Base-by-base conservation (phyloP, 2,888 invertebrate species). In the Lasioglossum leucozonium region DNA sequence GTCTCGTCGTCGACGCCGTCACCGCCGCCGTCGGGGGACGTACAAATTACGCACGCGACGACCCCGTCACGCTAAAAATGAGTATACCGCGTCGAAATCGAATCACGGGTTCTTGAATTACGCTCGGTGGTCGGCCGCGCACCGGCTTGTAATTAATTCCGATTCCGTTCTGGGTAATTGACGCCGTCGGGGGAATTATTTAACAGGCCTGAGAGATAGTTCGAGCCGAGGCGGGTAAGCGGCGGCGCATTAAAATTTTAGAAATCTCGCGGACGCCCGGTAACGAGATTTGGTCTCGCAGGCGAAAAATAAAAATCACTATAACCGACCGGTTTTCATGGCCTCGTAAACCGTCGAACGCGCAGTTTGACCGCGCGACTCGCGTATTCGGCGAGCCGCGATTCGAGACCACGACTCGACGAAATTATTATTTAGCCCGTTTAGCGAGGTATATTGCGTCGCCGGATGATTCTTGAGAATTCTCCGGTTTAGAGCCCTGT, bases 41-140 rank as follows among this genome's bases (percentile, higher is more conserved):
- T 73, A 82, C 69, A 67, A 86, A 83, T 83, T 87, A 81, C 71
- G 58, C 65, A 55, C 78, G 58, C 74, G 55, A 65, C 69, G 82
- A 58, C 44, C 55, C 62, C 72, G 65, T 82, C 77, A 82, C 72
- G 67, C 37, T 67, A 79, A 77, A 85, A 88, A 84, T 72, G 72
- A 82, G 77, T 76, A n/a, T 55, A 40, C 71, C 44, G 34, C 34
- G 37, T 55, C 51, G 67, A 80, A 55, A 80, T 77, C 77, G 67
- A 69, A 69, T 55, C 16, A 42, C 30, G n/a, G n/a, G 18, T 26
- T 40, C 67, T 77, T 69, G 42, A 42, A 22, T 55, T 67, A 76
- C 67, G 34, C n/a, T 51, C 67, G 13, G n/a, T n/a, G 47, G 44
- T 26, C 26, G 30, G 62, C 34, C 13, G 34, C 2, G n/a, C n/a